Percentiles rank a stretch among this genome's conserved stretches.
Conservation (phyloP, 2,797 vertebrate genomes). For the Danionella dracula region DNA sequence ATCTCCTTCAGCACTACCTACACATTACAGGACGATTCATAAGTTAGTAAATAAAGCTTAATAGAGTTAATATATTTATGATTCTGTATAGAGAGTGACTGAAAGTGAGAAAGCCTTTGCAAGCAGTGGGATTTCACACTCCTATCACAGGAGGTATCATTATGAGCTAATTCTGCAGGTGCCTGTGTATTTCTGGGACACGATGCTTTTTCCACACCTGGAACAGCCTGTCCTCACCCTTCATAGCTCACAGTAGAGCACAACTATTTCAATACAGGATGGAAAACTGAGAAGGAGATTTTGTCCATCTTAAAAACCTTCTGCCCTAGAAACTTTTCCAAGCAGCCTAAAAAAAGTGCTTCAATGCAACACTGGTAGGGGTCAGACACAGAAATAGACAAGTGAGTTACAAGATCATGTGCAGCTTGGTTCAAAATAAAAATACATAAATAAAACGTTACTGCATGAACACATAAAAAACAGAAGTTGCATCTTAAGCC, state of each 20-base stretch:
- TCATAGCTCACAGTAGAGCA: conserved; percentile 25
- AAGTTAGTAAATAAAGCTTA: conserved; percentile 7
- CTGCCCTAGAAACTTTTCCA: conserved; percentile 44
- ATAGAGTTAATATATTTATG: neutral
- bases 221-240: conserved; percentile 20
- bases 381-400: conserved; percentile 1
- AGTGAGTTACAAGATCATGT: no score
- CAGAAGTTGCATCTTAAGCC: no score
- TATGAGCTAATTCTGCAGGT: conserved; percentile 21
- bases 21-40: conserved; percentile 7
- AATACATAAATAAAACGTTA: no score
- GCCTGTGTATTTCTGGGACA: conserved; percentile 30
- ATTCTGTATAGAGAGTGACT: neutral
- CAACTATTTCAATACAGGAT: conserved; percentile 39
- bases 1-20: conserved; percentile 12
- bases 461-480: no score
- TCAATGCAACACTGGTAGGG: neutral
- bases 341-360: conserved; percentile 20
- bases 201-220: conserved; percentile 27
- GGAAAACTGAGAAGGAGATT: conserved; percentile 17
- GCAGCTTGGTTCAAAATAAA: no score
- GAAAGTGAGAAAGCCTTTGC: neutral
- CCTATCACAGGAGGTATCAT: neutral
- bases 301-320: conserved; percentile 44
- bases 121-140: neutral